Conservation (phyloP, 2,113 vertebrate species). For the Casuarius casuarius region DNA sequence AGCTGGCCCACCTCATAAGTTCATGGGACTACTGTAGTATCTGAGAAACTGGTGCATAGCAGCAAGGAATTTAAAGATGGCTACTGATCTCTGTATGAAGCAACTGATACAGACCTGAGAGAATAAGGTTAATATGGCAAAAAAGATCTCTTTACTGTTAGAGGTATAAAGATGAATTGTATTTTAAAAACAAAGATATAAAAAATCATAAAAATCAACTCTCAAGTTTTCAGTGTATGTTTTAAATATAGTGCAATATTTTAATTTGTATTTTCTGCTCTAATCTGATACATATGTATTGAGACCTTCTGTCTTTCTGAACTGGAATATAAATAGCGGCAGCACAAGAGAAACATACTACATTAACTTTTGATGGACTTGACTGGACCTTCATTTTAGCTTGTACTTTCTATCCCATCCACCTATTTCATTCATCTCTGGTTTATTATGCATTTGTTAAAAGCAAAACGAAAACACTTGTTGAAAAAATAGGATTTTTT, state of each 20-base stretch:
- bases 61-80: neutral
- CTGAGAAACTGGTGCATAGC: neutral
- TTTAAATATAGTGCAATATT: neutral
- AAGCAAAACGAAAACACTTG: neutral
- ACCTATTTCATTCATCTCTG: conserved; percentile 39
- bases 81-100: neutral
- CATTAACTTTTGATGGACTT: conserved; percentile 46
- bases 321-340: neutral
- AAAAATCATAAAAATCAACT: neutral
- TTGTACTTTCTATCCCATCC: neutral
- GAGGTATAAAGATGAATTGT: neutral
- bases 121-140: neutral
- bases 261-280: neutral
- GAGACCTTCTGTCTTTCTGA: neutral
- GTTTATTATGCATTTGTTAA: neutral
- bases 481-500: neutral
- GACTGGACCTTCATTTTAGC: conserved; percentile 54
- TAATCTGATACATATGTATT: neutral
- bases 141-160: neutral
- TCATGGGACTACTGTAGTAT: neutral
- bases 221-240: neutral
- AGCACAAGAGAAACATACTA: neutral
- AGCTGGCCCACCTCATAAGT: neutral
- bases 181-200: neutral
- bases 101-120: neutral